Evolutionary conservation across 2,888 invertebrate genomes (phyloP), one percentile per base, ranked within the genome.

Genomic region (Notocelia uddmanniana): DNA sequence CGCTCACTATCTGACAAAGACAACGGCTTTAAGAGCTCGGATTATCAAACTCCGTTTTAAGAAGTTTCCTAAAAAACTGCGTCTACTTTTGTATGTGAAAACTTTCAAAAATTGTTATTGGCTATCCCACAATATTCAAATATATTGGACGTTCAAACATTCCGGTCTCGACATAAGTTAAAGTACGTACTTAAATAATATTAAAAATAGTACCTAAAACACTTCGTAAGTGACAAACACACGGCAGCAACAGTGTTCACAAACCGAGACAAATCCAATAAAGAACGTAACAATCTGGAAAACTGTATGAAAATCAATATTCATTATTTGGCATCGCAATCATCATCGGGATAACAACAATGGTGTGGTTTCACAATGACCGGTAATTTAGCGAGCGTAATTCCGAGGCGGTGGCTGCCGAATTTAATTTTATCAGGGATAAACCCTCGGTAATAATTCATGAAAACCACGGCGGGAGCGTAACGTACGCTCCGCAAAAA

Each of bases 401-500:
- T 87, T 83, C 83, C 77, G 81, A 81, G 73, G 78, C 81, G 80
- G 80, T 82, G 82, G 83, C 85, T 83, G 84, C 81, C 80, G 80
- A 88, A 88, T 89, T 89, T 85, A 88, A 91, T 90, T 89, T 89
- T 87, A 89, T 87, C 85, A 80, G 79, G 85, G 81, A 82, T 85
- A 85, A 87, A 82, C 85, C 84, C 78, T 80, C 77, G 79, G 81
- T 80, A 85, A 88, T 88, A 86, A 87, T 86, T 89, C 86, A 89
- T 87, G 82, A 78, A 83, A 82, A 86, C 82, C 80, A 77, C 80
- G 79, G 75, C 76, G 58, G 77, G 76, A 77, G 80, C 76, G 76
- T 76, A 75, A 76, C 71, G 74, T 73, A 73, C 58, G 26, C 41
- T 58, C 50, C 37, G 54, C 52, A 67, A 70, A 59, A 64, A 64